Conservation (phyloP, 92 coral and sea anemone genomes). For the Palythoa grandiflora region DNA sequence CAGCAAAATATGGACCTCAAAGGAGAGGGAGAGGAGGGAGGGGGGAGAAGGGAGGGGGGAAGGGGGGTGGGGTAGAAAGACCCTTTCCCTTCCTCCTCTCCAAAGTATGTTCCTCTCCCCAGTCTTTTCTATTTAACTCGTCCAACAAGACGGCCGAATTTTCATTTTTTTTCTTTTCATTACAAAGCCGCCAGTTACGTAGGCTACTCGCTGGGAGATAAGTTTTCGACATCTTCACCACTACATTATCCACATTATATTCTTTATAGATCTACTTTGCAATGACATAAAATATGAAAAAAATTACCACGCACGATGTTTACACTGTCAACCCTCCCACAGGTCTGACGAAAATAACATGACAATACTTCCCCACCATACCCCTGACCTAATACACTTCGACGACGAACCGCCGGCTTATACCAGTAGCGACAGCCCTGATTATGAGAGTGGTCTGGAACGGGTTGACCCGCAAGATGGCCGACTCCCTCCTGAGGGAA, state of each 20-base stretch:
- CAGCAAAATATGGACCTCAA: no score
- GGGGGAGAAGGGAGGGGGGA: no score
- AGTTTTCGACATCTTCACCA: background rate
- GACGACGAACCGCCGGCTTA: conserved; percentile 23
- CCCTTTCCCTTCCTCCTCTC: no score
- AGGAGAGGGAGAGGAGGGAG: no score
- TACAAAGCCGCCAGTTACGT: no score
- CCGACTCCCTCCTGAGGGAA: conserved; percentile 79
- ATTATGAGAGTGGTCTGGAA: conserved; percentile 63
- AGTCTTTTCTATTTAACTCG: no score
- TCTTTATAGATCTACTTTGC: background rate
- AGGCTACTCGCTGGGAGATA: no score
- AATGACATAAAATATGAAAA: background rate
- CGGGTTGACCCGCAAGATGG: conserved; percentile 67
- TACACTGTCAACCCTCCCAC: background rate
- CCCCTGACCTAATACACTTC: conserved; percentile 17
- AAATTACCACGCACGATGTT: background rate
- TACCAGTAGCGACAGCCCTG: conserved; percentile 11
- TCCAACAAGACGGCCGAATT: no score
- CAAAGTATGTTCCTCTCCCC: no score
- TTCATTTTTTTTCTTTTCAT: no score
- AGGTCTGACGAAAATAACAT: conserved; percentile 34
- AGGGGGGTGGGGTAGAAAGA: no score
- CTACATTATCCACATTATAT: background rate
- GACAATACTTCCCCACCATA: background rate